Conservation (phyloP, 2,797 vertebrate species). For the Knipowitschia caucasica region DNA sequence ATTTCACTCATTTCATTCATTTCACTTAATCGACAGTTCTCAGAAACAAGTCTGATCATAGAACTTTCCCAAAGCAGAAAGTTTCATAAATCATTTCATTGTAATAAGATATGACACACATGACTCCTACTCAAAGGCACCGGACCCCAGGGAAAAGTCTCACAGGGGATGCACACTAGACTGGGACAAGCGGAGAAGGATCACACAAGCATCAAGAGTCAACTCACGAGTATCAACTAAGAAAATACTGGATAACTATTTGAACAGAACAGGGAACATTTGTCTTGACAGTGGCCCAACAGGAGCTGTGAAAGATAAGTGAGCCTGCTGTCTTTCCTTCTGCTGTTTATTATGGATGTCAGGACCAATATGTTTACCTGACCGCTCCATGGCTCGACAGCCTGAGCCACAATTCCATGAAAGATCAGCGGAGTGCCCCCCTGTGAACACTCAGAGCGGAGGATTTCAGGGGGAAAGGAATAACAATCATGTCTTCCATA, state of each 20-base stretch:
- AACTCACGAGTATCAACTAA: conserved; percentile 8
- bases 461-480: conserved; percentile 56
- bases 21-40: neutral
- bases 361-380: conserved; percentile 61
- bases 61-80: conserved; percentile 11
- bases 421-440: conserved; percentile 60
- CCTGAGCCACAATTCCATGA: conserved; percentile 51
- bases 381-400: conserved; percentile 49
- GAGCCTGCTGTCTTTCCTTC: conserved; percentile 49
- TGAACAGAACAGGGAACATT: conserved; percentile 43
- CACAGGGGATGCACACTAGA: conserved; percentile 17
- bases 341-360: conserved; percentile 64
- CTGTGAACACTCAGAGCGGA: conserved; percentile 59
- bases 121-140: conserved; percentile 25
- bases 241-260: conserved; percentile 18
- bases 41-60: neutral
- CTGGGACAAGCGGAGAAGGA: conserved; percentile 28
- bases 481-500: conserved; percentile 73
- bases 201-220: conserved; percentile 2
- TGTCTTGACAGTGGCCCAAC: conserved; percentile 44
- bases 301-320: conserved; percentile 30
- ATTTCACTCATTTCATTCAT: neutral
- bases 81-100: conserved; percentile 29
- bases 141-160: conserved; percentile 15
- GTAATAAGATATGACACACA: conserved; percentile 29